Conservation (phyloP, 2,888 invertebrate genomes). For the Thereva unica region DNA sequence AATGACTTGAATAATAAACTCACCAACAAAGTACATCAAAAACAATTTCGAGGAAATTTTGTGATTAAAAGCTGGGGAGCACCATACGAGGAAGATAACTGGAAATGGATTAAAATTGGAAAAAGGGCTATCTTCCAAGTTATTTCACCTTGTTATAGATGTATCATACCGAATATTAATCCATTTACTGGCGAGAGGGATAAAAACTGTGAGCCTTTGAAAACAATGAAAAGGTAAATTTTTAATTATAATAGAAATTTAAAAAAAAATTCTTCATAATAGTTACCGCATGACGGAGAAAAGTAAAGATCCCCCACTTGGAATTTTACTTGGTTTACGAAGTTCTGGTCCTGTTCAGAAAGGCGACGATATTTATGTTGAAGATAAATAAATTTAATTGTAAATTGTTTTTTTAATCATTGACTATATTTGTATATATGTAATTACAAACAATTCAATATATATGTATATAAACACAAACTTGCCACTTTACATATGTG, state of each 20-base stretch:
- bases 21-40: constrained; percentile 59
- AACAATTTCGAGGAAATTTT: constrained; percentile 73
- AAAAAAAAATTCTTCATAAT: constrained; percentile 4
- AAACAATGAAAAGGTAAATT: constrained; percentile 67
- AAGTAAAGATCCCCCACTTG: constrained; percentile 58
- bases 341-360: constrained; percentile 55
- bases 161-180: constrained; percentile 72
- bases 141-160: constrained; percentile 60
- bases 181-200: constrained; percentile 67
- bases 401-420: neutral
- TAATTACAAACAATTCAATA: too few species aligned
- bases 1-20: constrained; percentile 68
- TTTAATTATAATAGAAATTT: neutral
- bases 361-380: constrained; percentile 61
- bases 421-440: too few species aligned
- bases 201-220: constrained; percentile 66
- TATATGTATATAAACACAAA: too few species aligned
- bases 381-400: constrained; percentile 40
- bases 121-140: constrained; percentile 46
- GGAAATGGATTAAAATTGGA: constrained; percentile 74
- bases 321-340: constrained; percentile 61
- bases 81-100: constrained; percentile 70
- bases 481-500: too few species aligned
- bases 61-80: constrained; percentile 63
- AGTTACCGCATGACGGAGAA: constrained; percentile 36